Conservation (phyloP, 2,113 vertebrate species). For the Hippopotamus amphibius region DNA sequence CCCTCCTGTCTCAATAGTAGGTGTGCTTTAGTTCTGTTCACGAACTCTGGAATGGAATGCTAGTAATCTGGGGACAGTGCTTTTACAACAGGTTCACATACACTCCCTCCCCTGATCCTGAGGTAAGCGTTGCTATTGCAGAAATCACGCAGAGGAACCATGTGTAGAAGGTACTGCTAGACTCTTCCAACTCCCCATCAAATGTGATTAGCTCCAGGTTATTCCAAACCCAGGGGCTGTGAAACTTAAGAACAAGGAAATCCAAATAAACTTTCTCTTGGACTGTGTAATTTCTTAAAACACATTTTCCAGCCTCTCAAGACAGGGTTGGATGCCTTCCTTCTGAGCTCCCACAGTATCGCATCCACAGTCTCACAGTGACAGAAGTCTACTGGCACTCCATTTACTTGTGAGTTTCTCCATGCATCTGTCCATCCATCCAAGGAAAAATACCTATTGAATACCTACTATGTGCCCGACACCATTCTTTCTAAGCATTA, state of each 20-base stretch:
- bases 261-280: neutral
- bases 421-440: neutral
- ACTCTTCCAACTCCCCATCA: neutral
- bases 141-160: neutral
- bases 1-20: neutral
- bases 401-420: neutral
- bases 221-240: neutral
- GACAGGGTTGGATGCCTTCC: neutral
- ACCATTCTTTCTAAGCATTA: neutral
- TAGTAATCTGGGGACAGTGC: neutral
- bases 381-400: neutral
- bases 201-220: slow-evolving; percentile 7
- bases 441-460: neutral
- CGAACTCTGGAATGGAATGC: neutral
- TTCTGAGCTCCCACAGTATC: neutral
- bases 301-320: neutral
- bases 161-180: neutral
- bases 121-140: neutral
- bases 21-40: neutral
- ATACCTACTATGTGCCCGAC: neutral
- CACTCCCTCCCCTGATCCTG: neutral
- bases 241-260: slow-evolving; percentile 51
- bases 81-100: neutral
- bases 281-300: neutral
- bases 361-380: neutral